A percentile compares a stretch with the other conserved stretches of the same genome.
phyloP scores from a whole-genome alignment of 1,140 invertebrate species.

The Lysiphlebus fabarum region DNA sequence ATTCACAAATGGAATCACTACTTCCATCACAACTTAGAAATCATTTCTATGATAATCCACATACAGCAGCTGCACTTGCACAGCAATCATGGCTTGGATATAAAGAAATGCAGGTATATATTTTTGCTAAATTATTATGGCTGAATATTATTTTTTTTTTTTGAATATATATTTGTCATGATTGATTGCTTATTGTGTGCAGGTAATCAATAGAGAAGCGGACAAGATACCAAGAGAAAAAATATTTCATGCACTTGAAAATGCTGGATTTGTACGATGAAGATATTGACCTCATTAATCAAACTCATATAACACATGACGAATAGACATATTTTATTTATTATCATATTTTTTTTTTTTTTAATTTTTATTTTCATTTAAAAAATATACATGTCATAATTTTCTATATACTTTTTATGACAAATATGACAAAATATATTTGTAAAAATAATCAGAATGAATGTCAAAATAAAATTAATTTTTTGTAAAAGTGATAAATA shows the following conservation, averaged over 20 bases:
- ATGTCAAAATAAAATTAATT: no score
- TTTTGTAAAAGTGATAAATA: no score
- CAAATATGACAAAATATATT: no score
- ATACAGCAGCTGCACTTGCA: conserved; percentile 66
- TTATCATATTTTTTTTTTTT: no score
- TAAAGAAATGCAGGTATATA: conserved; percentile 63
- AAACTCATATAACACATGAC: background rate
- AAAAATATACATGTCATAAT: no score
- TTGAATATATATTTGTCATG: no score
- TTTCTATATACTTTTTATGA: no score
- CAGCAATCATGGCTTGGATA: conserved; percentile 72
- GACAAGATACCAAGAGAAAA: conserved; percentile 74
- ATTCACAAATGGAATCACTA: conserved; percentile 59
- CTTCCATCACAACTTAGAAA: conserved; percentile 64
- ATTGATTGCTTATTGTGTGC: conserved; percentile 25
- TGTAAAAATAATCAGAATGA: no score
- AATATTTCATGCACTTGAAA: conserved; percentile 70
- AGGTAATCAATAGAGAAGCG: conserved; percentile 69
- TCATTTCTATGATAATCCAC: conserved; percentile 74
- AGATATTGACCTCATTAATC: conserved; percentile 18
- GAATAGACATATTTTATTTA: no score
- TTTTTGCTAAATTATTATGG: background rate
- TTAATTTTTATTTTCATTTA: no score
- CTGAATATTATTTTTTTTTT: conserved; percentile 1
- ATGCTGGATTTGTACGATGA: conserved; percentile 61